Base-by-base conservation (phyloP, 2,113 vertebrate genomes). In the Atractosteus spatula region DNA sequence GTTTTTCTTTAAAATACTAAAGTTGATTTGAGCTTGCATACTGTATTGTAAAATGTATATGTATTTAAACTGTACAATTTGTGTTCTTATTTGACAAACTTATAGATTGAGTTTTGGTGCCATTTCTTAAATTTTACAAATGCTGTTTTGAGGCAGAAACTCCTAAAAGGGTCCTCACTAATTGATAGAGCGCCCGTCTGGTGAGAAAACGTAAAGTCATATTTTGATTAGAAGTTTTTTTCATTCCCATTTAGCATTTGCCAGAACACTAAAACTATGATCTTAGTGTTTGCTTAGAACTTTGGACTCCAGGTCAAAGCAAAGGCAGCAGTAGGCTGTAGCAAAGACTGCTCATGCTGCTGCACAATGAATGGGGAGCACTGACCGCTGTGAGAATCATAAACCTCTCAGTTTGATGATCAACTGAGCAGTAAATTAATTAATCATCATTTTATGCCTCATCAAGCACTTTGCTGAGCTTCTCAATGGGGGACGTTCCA, bases 381-480 rank as follows among this genome's bases (percentile, higher is more conserved):
- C 91, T 94, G 94, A 94, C 96, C 93, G 95, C 95, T 96, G 96
- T 92, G 95, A 95, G 94, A 92, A 90, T 94, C 95, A 95, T 96
- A 93, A 94, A 92, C 93, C 95, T 92, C 94, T 87, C 95, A 93
- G 92, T 95, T 94, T 94, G 95, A 97, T 90, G 95, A 97, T 94
- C 95, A 94, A 93, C 95, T 94, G 94, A 96, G 97, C 95, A 96
- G 95, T 94, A 95, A 97, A 98, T 98, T 96, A 98, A 99, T 99
- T 97, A 98, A 98, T 99, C 97, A 98, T 98, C 94, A 93, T 99
- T 98, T 98, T 97, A 95, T 97, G 97, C 96, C 96, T 97, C 95
- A 97, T 98, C 96, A 95, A 95, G 93, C 95, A 85, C 93, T 94
- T 94, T 95, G 95, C 95, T 85, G 85, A 90, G 88, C 85, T 88